Conservation (phyloP, 2,113 vertebrate genomes). For the Centrocercus urophasianus region DNA sequence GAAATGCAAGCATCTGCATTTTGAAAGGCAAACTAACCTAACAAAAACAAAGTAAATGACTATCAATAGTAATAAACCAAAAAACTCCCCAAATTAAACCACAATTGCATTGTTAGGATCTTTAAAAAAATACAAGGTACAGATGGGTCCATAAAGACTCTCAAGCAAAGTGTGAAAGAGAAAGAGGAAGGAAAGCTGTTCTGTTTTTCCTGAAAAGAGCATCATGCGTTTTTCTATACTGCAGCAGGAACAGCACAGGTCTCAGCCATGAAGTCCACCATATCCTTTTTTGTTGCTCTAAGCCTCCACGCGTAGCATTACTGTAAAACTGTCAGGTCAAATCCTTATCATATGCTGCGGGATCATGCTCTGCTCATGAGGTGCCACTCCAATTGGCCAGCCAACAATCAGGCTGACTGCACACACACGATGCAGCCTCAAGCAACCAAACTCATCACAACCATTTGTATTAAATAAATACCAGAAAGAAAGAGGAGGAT, state of each 20-base stretch:
- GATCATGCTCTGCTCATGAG: neutral
- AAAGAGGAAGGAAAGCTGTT: neutral
- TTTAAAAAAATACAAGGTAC: neutral
- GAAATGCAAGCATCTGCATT: neutral
- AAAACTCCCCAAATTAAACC: neutral
- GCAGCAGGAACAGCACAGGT: neutral
- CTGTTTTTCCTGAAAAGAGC: neutral
- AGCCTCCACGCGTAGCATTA: conserved; percentile 32
- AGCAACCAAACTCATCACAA: conserved; percentile 55
- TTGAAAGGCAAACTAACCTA: neutral
- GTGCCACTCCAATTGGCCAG: conserved; percentile 33
- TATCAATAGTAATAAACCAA: neutral
- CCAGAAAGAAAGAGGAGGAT: neutral
- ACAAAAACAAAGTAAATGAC: neutral
- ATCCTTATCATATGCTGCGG: conserved; percentile 56
- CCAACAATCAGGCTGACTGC: conserved; percentile 55
- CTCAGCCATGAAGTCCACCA: neutral
- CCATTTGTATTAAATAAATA: conserved; percentile 33
- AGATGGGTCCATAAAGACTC: neutral
- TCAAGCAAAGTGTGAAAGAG: neutral
- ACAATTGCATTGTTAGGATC: neutral
- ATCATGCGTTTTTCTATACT: neutral
- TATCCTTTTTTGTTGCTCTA: conserved; percentile 35
- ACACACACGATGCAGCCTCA: conserved; percentile 37
- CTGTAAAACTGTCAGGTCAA: conserved; percentile 76